Base-by-base conservation (phyloP, 2,113 vertebrate genomes). In the Callithrix jacchus region DNA sequence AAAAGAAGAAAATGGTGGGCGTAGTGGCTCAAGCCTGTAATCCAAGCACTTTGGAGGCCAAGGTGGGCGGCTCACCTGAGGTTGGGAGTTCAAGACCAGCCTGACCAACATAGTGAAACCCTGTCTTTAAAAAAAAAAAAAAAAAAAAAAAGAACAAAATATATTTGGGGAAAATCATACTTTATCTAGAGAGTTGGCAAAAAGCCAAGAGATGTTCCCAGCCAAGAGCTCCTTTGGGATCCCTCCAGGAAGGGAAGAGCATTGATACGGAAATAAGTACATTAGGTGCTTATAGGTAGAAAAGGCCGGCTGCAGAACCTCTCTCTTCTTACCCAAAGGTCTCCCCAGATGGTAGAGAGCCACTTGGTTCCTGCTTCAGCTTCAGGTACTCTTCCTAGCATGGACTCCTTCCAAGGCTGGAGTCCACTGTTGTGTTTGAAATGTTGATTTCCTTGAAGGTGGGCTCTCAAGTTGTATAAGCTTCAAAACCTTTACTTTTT, bases 151-250 rank as follows among this genome's bases (percentile, higher is more conserved):
- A 56, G 25, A 79, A 81, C 35, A 86, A 94, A 89, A 52, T 77
- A 9, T 56, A 66, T 84, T 76, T 86, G 91, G 54, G 61, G 30
- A 92, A 81, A 77, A 35, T 66, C 14, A 12, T 52, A 47, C 23
- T 86, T 85, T 92, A 92, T 90, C 92, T 80, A 96, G 79, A 71
- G 56, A 49, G n/a, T 82, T 88, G 96, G 71, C 58, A 79, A 79
- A 66, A 81, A 86, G 86, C 89, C 95, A 96, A 66, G 71, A 81
- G 84, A n/a, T 88, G 45, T 85, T 68, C 64, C 64, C 61, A 49
- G 95, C 94, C 90, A 95, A 70, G 49, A 84, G 88, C 58, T 96
- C 56, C 77, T 93, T 76, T 42, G 76, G 64, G 92, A 76, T 47
- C 89, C 71, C 87, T 91, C 42, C 66, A 61, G 87, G 73, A 93